A percentile compares a stretch with the other conserved stretches of the same genome.
phyloP scores from a whole-genome alignment of 1,140 invertebrate genomes.

The Drosophila baimaii region DNA sequence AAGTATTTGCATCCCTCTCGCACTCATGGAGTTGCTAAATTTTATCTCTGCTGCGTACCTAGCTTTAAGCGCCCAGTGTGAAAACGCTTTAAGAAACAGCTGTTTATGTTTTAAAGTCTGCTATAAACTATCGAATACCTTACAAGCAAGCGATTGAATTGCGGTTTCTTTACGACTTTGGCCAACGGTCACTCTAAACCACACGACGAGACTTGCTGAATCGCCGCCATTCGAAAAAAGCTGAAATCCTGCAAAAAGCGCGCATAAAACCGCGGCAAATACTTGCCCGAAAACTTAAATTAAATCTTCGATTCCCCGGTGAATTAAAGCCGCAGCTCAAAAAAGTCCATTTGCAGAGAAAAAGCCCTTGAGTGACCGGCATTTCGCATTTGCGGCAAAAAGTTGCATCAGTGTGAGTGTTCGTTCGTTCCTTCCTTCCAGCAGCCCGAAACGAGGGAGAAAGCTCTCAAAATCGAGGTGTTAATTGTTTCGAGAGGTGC shows the following conservation, averaged over 20 bases:
- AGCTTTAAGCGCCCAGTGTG: too few relatives aligned
- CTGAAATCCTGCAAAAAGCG: constrained; percentile 18
- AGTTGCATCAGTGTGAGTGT: constrained; percentile 67
- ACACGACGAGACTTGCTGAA: constrained; percentile 14
- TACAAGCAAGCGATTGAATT: background rate
- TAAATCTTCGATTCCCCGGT: background rate
- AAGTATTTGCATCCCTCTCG: too few relatives aligned
- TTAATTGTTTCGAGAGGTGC: constrained; percentile 20
- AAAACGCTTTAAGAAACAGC: background rate
- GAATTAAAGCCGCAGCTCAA: background rate
- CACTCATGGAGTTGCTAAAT: too few relatives aligned
- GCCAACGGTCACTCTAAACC: constrained; percentile 21
- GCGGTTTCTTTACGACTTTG: background rate
- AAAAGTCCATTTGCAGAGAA: background rate
- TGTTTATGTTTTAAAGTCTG: background rate
- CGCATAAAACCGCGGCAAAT: background rate
- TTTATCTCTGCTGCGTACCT: too few relatives aligned
- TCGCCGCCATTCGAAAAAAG: constrained; percentile 41
- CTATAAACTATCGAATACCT: constrained; percentile 22
- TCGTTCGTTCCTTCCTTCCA: background rate
- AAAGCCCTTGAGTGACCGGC: constrained; percentile 18
- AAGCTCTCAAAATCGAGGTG: constrained; percentile 12
- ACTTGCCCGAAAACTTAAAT: background rate
- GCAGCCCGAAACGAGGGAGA: constrained; percentile 14
- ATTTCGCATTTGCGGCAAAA: constrained; percentile 49